phyloP scores from a whole-genome alignment of 2,113 vertebrate species.

The Cephalopterus ornatus region DNA sequence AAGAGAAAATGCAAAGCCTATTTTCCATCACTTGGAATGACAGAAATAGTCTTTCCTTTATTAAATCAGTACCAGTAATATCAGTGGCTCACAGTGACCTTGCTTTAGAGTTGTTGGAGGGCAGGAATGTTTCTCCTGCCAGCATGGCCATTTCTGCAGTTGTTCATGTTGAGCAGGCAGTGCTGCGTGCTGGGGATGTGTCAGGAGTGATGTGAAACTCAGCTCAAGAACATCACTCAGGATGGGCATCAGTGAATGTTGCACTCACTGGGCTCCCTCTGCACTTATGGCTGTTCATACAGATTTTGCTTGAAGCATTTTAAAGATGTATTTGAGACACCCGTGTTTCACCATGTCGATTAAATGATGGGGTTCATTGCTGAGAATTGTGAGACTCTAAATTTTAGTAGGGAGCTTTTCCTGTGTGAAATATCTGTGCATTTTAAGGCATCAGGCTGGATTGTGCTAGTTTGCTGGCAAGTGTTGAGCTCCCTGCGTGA shows the following conservation, averaged over 20 bases:
- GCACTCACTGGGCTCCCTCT: not conserved
- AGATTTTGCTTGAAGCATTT: not conserved
- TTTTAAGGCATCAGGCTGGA: not conserved
- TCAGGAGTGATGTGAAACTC: not conserved
- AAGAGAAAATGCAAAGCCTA: not conserved
- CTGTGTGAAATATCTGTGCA: not conserved
- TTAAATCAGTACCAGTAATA: not conserved
- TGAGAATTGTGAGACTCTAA: not conserved
- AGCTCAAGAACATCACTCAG: not conserved
- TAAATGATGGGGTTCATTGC: not conserved
- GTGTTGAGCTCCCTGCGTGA: not conserved
- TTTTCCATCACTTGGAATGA: not conserved
- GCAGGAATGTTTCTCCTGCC: not conserved
- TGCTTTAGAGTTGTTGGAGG: not conserved
- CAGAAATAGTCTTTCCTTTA: not conserved
- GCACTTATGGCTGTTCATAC: fast-evolving
- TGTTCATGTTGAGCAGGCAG: not conserved
- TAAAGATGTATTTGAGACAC: not conserved
- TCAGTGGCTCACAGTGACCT: not conserved
- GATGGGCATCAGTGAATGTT: not conserved
- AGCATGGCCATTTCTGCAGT: not conserved
- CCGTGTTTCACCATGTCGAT: fast-evolving
- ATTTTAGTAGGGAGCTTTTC: not conserved
- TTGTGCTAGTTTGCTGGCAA: not conserved
- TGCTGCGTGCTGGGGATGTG: not conserved